Conservation (phyloP, 2,888 invertebrate species). For the Spisula subtruncata region DNA sequence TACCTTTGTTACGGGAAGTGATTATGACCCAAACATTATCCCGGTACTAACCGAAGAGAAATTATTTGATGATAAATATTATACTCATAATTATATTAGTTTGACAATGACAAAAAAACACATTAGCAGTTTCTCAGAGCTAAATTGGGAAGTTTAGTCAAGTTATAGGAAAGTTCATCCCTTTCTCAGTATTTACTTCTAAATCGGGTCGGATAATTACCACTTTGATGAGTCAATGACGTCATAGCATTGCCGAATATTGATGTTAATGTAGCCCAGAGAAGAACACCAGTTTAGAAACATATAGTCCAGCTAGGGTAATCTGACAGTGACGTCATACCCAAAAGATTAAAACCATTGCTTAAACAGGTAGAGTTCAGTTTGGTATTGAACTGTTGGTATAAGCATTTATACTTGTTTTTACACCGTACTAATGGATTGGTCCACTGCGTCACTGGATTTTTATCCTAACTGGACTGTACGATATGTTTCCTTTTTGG, state of each 20-base stretch:
- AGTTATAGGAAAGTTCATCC: conserved; percentile 18
- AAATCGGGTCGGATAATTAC: neutral
- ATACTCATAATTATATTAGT: neutral
- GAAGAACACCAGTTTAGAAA: neutral
- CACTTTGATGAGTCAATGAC: conserved; percentile 38
- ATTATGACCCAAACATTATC: neutral
- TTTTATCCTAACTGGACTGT: no score
- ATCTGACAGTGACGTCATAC: no score
- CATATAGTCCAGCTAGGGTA: no score
- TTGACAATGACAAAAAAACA: conserved; percentile 26
- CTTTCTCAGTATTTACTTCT: conserved; percentile 12
- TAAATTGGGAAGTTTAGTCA: conserved; percentile 28
- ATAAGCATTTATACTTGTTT: no score
- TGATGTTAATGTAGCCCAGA: conserved; percentile 21
- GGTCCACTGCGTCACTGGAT: no score
- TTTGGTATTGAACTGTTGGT: no score
- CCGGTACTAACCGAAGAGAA: neutral
- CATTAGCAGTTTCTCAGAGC: neutral
- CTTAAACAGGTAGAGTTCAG: no score
- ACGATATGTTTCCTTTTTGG: neutral
- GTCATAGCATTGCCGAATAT: conserved; percentile 34
- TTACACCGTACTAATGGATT: no score
- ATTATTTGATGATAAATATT: conserved; percentile 17
- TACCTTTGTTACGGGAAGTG: neutral
- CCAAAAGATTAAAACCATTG: no score